phyloP scores from a whole-genome alignment of 2,113 vertebrate species.

The Nothocercus julius region DNA sequence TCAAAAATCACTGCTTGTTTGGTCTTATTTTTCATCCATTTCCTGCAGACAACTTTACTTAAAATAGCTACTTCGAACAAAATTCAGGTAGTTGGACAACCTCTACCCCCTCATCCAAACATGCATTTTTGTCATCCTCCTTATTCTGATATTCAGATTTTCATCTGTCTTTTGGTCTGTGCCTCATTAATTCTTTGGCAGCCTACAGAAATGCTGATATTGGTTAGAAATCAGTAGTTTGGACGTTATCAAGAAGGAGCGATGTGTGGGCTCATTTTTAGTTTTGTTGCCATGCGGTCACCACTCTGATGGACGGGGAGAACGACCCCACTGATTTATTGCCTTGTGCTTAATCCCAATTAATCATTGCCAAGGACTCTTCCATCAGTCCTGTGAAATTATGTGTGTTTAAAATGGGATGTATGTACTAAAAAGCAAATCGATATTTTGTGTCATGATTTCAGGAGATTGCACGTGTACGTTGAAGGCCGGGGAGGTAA shows the following conservation, averaged over 20 bases:
- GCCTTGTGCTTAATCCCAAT: not conserved
- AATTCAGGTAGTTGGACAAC: not conserved
- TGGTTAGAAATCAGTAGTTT: slow-evolving; percentile 18
- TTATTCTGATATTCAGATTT: not conserved
- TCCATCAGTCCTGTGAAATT: not conserved
- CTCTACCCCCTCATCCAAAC: not conserved
- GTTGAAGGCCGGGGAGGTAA: not conserved
- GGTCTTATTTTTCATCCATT: not conserved
- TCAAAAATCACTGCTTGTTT: not conserved
- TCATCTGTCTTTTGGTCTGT: not conserved
- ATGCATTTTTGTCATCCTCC: not conserved
- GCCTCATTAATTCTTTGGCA: not conserved
- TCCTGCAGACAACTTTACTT: not conserved
- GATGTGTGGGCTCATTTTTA: not conserved
- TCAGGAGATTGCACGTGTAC: not conserved
- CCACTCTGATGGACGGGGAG: not conserved
- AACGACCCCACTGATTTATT: slow-evolving; percentile 4
- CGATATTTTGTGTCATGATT: not conserved
- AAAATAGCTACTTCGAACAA: not conserved
- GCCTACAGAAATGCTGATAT: not conserved
- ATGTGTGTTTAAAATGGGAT: not conserved
- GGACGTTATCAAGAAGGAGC: not conserved
- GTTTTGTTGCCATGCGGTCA: not conserved
- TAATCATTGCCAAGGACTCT: not conserved
- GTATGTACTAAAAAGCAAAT: not conserved